Evolutionary conservation across 2,888 invertebrate genomes (phyloP), one percentile per base, ranked within the genome.

Genomic region (Bellardia pandia): DNA sequence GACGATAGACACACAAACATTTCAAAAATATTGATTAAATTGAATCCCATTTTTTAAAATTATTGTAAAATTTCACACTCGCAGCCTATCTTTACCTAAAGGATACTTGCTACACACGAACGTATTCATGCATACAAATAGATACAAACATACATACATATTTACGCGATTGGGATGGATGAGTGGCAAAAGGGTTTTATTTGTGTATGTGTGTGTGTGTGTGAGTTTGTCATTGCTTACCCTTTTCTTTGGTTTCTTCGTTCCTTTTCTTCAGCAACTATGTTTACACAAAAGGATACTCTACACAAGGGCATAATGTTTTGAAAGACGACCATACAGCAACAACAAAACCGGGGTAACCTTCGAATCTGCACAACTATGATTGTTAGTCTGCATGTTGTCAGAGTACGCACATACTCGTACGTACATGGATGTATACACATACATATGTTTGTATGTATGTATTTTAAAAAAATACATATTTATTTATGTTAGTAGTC

Each of bases 21-120:
- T 84, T 84, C 53, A 85, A 89, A 92, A 91, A 91, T 91, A 92
- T 92, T 92, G 92, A 92, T 92, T 92, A 92, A 91, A 92, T 91
- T 92, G 91, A 91, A 91, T 89, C 90, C 84, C 89, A 89, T 89
- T 92, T 92, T 92, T 91, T 91, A 86, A 83, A 92, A 92, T 92
- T 92, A 91, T 91, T 91, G 90, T 91, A 92, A 92, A 92, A 92
- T 92, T 92, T 92, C 91, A 90, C 92, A 92, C 91, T 88, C 68
- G 4, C 80, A 56, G 30, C 37, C 58, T 42, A 45, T 14, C 8
- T n/a, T 3, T 40, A 40, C 40, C 42, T 37, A 64, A 45, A 30
- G 16, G 30, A 72, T 64, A 53, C 62, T 45, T 45, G 16, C 45
- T 48, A 66, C 14, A 62, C n/a, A 60, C 42, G 51, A n/a, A 71